phyloP scores from a whole-genome alignment of 2,113 vertebrate species.

The Rhinolophus ferrumequinum region DNA sequence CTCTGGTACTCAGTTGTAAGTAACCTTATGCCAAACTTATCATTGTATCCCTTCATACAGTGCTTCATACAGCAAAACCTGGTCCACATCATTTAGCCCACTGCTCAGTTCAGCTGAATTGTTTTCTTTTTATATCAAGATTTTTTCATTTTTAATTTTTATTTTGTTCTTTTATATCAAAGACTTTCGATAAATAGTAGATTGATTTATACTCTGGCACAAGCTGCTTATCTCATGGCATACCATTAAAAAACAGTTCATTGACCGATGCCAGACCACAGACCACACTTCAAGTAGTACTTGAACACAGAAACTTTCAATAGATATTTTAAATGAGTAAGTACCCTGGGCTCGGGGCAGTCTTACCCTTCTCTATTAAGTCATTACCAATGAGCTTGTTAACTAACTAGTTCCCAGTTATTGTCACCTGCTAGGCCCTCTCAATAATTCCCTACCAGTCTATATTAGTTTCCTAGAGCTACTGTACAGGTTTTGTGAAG shows the following conservation, averaged over 20 bases:
- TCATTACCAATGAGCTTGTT: not conserved
- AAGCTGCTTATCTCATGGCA: not conserved
- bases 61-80: not conserved
- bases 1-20: not conserved
- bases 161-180: not conserved
- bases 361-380: not conserved
- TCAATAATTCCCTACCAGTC: not conserved
- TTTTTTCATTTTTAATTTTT: too few relatives aligned
- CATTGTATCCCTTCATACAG: not conserved
- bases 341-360: too few relatives aligned
- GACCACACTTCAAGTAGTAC: not conserved
- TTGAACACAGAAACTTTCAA: not conserved
- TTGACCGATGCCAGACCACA: not conserved
- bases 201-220: not conserved
- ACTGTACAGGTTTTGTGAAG: too few relatives aligned
- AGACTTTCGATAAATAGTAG: not conserved
- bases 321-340: not conserved
- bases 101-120: not conserved
- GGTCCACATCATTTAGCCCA: not conserved
- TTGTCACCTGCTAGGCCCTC: not conserved
- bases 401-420: not conserved
- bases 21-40: not conserved
- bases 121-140: too few relatives aligned
- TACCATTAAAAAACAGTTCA: not conserved
- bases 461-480: not conserved